These are phyloP conservation scores for Diaphora mendica DNA, from an alignment of 2,888 invertebrate genomes.

Conservation along the genomic window DNA sequence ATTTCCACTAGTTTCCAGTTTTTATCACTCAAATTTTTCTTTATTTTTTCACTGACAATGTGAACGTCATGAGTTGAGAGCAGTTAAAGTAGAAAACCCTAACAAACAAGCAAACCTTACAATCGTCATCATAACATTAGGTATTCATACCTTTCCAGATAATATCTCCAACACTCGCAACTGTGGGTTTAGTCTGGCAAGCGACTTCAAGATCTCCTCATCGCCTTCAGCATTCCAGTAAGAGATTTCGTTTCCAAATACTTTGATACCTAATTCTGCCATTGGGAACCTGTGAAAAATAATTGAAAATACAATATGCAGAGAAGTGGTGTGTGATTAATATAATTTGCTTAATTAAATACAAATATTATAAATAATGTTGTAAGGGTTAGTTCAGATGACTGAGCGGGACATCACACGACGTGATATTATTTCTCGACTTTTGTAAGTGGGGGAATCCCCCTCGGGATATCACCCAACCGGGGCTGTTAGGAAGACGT, in stretches of 20 bases:
- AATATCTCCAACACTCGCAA: conserved; percentile 90
- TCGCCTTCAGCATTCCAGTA: conserved; percentile 91
- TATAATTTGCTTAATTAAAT: neutral
- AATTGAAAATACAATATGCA: neutral
- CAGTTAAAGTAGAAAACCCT: neutral
- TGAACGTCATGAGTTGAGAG: neutral
- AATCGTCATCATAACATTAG: no score
- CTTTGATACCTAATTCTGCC: conserved; percentile 80
- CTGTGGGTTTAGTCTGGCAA: conserved; percentile 89
- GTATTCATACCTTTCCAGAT: conserved; percentile 89
- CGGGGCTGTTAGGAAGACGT: no score
- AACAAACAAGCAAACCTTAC: neutral
- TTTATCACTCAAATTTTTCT: no score
- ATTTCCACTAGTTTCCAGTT: no score
- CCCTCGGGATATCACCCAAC: no score
- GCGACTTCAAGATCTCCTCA: conserved; percentile 88
- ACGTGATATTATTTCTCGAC: no score
- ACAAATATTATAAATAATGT: neutral
- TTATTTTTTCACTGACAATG: neutral
- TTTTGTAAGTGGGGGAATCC: no score
- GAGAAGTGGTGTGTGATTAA: neutral
- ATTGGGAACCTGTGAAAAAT: conserved; percentile 65
- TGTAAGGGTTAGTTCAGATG: neutral
- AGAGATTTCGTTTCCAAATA: conserved; percentile 96
- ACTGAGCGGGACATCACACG: no score